Evolutionary conservation across 2,888 invertebrate species (phyloP), one percentile per base, ranked within the genome.

Genomic region (Phyllotreta cruciferae): DNA sequence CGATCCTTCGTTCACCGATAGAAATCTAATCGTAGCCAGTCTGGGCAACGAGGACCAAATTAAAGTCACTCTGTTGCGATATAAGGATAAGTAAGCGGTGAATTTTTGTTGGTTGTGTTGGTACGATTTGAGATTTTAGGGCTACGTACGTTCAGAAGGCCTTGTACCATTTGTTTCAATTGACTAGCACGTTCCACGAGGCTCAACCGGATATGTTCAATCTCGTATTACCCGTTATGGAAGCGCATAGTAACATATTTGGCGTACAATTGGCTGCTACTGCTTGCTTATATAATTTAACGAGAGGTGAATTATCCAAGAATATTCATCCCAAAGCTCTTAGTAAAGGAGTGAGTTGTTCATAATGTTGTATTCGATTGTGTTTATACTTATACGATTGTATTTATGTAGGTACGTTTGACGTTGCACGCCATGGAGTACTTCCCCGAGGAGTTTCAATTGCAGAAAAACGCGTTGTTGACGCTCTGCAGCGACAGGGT

Each of bases 401-500:
- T 1, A 3, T 2, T 11, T 13, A n/a, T 24, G 34, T n/a, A 49
- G 49, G 49, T 52, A n/a, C 83, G 86, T 67, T 78, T 87, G 14
- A 89, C 88, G 1, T 79, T 91, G 58, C 82, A 83, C 49, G 89
- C 90, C 4, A 90, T 91, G 90, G 86, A 87, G 74, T 84, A 82
- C 57, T 88, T 87, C 75, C 88, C 88, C 0, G 85, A 84, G 67
- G 87, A 88, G 73, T 86, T 85, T 74, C 88, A 88, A 79, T 81
- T 91, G 45, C 90, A 90, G 76, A 91, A 90, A 74, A 91, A 91
- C 75, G 87, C 88, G 0, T 79, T 91, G 67, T 80, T 91, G 53
- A 91, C 89, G 1, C 80, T 91, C 52, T 91, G 91, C 79, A 90
- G 89, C 77, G 91, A 91, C 77, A 82, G 90, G 69, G 89, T 91